Conservation (phyloP, 2,888 invertebrate species). For the Chelonus formosanus region DNA sequence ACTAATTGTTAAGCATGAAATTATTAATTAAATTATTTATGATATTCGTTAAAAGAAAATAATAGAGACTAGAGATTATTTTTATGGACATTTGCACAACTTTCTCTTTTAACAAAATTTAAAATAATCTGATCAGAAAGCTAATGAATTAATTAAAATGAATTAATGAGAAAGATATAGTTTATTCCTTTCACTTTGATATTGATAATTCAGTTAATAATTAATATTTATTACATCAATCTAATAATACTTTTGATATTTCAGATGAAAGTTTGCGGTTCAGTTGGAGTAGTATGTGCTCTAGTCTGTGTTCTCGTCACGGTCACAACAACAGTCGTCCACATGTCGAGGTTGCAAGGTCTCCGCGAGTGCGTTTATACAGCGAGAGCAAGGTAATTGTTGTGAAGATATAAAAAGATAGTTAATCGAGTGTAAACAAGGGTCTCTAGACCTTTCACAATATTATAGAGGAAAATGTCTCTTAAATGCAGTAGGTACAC, state of each 20-base stretch:
- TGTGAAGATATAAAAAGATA: slow-evolving; percentile 23
- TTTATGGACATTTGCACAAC: too few relatives aligned
- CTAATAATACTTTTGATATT: slow-evolving; percentile 44
- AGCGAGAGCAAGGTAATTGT: slow-evolving; percentile 56
- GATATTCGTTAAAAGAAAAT: too few relatives aligned
- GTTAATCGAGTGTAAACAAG: slow-evolving; percentile 27
- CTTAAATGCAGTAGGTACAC: not conserved
- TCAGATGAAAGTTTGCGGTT: slow-evolving; percentile 89
- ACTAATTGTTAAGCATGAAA: too few relatives aligned
- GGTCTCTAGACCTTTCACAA: slow-evolving; percentile 5
- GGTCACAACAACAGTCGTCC: slow-evolving; percentile 89
- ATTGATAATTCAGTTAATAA: too few relatives aligned
- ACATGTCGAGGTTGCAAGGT: slow-evolving; percentile 87
- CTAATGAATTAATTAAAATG: too few relatives aligned
- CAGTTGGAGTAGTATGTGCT: slow-evolving; percentile 86
- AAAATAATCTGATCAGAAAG: too few relatives aligned
- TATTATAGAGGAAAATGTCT: not conserved
- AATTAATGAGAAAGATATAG: too few relatives aligned
- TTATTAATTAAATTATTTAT: too few relatives aligned
- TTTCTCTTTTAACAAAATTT: too few relatives aligned
- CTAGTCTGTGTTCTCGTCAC: slow-evolving; percentile 87
- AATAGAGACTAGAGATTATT: too few relatives aligned
- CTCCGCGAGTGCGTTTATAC: slow-evolving; percentile 88
- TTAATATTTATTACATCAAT: slow-evolving; percentile 22
- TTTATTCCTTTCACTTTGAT: too few relatives aligned